Evolutionary conservation across 2,797 vertebrate species (phyloP).

Genomic region (Sebastes vulpes): DNA sequence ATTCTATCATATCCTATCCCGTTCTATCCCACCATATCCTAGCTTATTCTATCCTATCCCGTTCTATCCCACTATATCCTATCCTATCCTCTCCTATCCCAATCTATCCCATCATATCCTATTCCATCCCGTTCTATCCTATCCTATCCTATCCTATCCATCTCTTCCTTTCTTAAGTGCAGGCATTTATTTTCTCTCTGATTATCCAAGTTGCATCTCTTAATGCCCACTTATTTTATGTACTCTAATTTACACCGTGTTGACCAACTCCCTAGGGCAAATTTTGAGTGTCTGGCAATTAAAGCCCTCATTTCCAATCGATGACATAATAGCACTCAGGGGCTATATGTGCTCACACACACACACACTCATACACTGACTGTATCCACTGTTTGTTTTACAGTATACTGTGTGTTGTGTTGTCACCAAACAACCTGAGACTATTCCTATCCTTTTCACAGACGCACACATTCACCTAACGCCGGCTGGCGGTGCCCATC

Average conservation of each 20-base stretch:
- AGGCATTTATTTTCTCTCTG: slow-evolving; percentile 10
- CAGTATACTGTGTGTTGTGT: neutral
- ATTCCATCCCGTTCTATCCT: neutral
- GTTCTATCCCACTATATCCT: too few species aligned
- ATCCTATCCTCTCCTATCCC: neutral
- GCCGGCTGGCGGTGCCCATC: slow-evolving; percentile 36
- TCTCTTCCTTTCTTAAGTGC: neutral
- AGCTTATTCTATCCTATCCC: rapidly evolving
- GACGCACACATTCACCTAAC: slow-evolving; percentile 17
- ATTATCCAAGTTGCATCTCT: slow-evolving; percentile 37
- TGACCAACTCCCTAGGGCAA: slow-evolving; percentile 42
- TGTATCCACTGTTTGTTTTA: slow-evolving; percentile 1
- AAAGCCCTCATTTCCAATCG: slow-evolving; percentile 50
- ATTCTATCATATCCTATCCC: too few species aligned
- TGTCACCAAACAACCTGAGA: slow-evolving; percentile 15
- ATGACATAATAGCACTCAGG: slow-evolving; percentile 50
- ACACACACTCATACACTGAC: neutral
- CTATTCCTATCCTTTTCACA: neutral
- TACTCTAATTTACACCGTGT: slow-evolving; percentile 40
- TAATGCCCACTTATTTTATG: slow-evolving; percentile 57
- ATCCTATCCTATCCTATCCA: neutral
- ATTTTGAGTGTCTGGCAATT: slow-evolving; percentile 57
- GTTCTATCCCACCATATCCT: rapidly evolving
- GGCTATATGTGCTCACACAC: neutral
- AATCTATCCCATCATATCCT: neutral